Evolutionary conservation across 1,140 invertebrate genomes (phyloP).

Genomic region (Episyrphus balteatus): DNA sequence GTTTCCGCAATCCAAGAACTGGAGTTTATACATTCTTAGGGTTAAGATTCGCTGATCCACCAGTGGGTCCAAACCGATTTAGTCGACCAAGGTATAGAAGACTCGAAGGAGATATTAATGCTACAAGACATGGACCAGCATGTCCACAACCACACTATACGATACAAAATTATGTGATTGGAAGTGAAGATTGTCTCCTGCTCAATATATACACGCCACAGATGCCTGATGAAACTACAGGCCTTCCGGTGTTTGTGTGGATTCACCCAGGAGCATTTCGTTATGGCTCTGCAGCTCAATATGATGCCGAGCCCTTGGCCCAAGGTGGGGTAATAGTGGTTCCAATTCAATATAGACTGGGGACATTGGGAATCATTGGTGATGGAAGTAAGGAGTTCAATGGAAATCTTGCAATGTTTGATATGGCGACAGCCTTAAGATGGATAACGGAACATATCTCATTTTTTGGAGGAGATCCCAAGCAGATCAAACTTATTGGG

Average conservation of each 20-base stretch:
- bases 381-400: constrained; percentile 50
- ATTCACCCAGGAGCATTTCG: constrained; percentile 52
- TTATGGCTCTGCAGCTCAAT: constrained; percentile 53
- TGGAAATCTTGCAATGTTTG: constrained; percentile 59
- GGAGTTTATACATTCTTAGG: constrained; percentile 52
- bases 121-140: constrained; percentile 41
- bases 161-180: constrained; percentile 33
- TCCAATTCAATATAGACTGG: constrained; percentile 70
- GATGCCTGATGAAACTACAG: constrained; percentile 41
- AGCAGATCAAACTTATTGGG: constrained; percentile 52
- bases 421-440: constrained; percentile 51
- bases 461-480: constrained; percentile 58
- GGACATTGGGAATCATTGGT: constrained; percentile 64
- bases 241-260: constrained; percentile 48
- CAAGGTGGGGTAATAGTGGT: constrained; percentile 59
- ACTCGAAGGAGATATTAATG: constrained; percentile 43
- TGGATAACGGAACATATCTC: constrained; percentile 55
- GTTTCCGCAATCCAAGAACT: constrained; percentile 36
- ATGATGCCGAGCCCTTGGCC: constrained; percentile 48
- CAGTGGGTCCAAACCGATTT: constrained; percentile 48
- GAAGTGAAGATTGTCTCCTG: constrained; percentile 63
- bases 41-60: constrained; percentile 57
- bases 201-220: constrained; percentile 65
- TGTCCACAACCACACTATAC: constrained; percentile 44
- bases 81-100: constrained; percentile 40